Evolutionary conservation across 2,113 vertebrate species (phyloP), one percentile per base, ranked within the genome.

Genomic region (Furnarius figulus): DNA sequence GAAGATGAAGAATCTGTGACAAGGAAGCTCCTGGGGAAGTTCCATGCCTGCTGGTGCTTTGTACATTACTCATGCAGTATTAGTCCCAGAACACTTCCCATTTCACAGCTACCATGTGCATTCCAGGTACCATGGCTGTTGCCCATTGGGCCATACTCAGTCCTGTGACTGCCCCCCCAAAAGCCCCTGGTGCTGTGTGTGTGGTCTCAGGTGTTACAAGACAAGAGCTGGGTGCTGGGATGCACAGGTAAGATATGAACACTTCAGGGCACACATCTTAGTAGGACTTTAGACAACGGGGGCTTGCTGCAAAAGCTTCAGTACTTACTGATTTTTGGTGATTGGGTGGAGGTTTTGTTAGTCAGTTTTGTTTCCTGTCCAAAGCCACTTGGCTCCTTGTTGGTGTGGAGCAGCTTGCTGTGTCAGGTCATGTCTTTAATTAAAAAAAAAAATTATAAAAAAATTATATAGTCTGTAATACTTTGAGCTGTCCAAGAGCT

Each of bases 111-210:
- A 28, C 8, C 73, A 66, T 40, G 61, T 30, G 28, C 61, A 42
- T 42, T 42, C 61, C 17, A 16, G 49, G 18, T 18, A 19, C 39
- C 0, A 0, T 33, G 49, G 15, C 46, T 75, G 30, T 47, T 82
- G 58, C 39, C 58, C 20, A 5, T 0, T 37, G 63, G 37, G 37
- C 73, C 84, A 73, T 89, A 22, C 53, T 56, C 1, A 0, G 37
- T 47, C 31, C 42, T 59, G 18, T 46, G 49, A 25, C 18, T 21
- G 61, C 25, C 37, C 3, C 12, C 14, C 44, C 0, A 2, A 42
- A 22, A 61, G 56, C 23, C 0, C 0, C 11, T 59, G 71, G 47
- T 75, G 42, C 53, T 0, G 0, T 24, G 8, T 47, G 14, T 24
- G 1, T 12, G 24, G 25, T 67, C 81, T 94, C 47, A n/a, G 42